These are phyloP conservation scores for Uria aalge DNA, from an alignment of 2,113 vertebrate species.

Conservation along the genomic window DNA sequence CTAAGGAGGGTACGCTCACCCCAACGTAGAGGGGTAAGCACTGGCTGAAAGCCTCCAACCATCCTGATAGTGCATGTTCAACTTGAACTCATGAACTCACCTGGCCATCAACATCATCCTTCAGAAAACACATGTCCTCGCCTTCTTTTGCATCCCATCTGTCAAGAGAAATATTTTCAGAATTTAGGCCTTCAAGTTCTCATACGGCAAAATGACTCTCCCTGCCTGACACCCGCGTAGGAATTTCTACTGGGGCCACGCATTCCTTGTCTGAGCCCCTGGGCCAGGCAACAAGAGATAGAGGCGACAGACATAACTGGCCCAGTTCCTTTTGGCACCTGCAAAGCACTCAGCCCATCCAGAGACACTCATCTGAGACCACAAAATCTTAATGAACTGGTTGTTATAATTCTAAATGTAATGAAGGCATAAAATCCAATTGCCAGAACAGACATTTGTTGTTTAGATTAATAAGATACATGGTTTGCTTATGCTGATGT, in stretches of 20 bases:
- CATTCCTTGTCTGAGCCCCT: neutral
- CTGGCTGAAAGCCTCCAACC: neutral
- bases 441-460: neutral
- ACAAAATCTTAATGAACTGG: neutral
- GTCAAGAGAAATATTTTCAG: neutral
- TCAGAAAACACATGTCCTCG: conserved; percentile 51
- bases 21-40: neutral
- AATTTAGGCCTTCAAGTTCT: neutral
- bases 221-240: neutral
- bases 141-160: conserved; percentile 76
- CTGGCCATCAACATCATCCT: conserved; percentile 57
- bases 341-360: neutral
- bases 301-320: neutral
- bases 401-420: neutral
- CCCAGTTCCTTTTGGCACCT: neutral
- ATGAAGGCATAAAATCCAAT: neutral
- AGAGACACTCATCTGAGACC: neutral
- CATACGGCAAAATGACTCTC: neutral
- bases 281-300: neutral
- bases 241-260: neutral
- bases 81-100: conserved; percentile 44
- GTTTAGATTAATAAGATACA: neutral
- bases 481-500: neutral
- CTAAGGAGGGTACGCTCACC: neutral
- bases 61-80: neutral